These are phyloP conservation scores for Burhinus oedicnemus DNA, from an alignment of 2,113 vertebrate species.

Conservation along the genomic window DNA sequence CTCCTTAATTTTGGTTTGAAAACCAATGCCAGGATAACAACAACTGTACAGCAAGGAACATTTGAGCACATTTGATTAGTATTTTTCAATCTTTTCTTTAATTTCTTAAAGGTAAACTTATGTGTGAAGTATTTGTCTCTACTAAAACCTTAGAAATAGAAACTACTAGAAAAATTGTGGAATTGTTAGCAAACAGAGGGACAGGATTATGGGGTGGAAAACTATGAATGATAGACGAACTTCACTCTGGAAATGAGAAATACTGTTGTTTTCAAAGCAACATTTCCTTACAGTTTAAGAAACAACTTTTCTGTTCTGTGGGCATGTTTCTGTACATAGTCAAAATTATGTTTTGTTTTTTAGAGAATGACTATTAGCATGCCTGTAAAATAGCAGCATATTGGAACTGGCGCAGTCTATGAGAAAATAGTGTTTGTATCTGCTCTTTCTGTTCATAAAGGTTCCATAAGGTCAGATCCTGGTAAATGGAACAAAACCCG, in stretches of 20 bases:
- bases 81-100: not conserved
- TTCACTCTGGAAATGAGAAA: not conserved
- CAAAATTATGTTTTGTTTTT: not conserved
- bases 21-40: not conserved
- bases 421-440: constrained; percentile 30
- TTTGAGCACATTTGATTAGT: not conserved
- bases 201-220: not conserved
- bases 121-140: not conserved
- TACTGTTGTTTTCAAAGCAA: not conserved
- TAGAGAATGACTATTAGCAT: not conserved
- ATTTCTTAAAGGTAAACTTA: not conserved
- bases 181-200: not conserved
- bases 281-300: not conserved
- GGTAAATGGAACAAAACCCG: constrained; percentile 36
- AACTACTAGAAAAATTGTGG: not conserved
- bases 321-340: not conserved
- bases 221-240: not conserved
- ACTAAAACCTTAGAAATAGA: not conserved
- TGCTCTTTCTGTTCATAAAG: constrained; percentile 21
- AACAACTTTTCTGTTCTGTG: not conserved
- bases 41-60: not conserved
- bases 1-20: constrained; percentile 2
- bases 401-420: not conserved
- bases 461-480: not conserved
- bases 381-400: not conserved